These are phyloP conservation scores for Tetragnatha montana DNA, from an alignment of 2,888 invertebrate species.

Conservation along the genomic window DNA sequence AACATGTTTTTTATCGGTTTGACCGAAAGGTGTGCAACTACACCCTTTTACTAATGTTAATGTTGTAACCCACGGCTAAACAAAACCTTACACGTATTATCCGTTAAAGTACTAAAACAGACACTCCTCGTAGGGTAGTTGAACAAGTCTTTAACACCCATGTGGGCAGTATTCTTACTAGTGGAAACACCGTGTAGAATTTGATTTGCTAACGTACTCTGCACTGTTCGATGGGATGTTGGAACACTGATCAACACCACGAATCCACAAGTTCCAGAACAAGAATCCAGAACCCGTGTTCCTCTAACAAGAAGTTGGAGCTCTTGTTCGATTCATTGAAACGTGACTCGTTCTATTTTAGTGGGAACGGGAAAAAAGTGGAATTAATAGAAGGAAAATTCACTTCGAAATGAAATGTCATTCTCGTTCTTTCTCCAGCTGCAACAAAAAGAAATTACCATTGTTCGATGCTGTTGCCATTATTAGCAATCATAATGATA, in stretches of 20 bases:
- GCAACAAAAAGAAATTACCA: slow-evolving; percentile 5
- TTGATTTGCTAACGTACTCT: neutral
- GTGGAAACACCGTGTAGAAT: neutral
- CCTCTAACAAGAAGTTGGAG: neutral
- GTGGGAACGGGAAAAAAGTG: neutral
- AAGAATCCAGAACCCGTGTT: neutral
- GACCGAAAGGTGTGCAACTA: no score
- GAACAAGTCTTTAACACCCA: no score
- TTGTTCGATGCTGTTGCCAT: slow-evolving; percentile 31
- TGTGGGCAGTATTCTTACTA: no score
- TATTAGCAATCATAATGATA: slow-evolving; percentile 27
- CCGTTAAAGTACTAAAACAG: no score
- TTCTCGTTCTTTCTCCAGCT: neutral
- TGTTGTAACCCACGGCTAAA: no score
- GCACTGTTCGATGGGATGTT: neutral
- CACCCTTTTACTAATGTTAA: no score
- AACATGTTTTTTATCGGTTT: no score
- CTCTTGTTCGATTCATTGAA: neutral
- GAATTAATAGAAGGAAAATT: slow-evolving; percentile 1
- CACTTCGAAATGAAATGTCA: neutral
- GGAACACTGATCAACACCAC: neutral
- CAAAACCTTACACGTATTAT: no score
- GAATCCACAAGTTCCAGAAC: slow-evolving; percentile 1
- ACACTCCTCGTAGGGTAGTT: no score
- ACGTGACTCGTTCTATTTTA: neutral